Percentiles rank a stretch among this genome's conserved stretches.
Evolutionary conservation across 1,140 invertebrate species (phyloP).

Genomic region (Drosophila nebulosa): DNA sequence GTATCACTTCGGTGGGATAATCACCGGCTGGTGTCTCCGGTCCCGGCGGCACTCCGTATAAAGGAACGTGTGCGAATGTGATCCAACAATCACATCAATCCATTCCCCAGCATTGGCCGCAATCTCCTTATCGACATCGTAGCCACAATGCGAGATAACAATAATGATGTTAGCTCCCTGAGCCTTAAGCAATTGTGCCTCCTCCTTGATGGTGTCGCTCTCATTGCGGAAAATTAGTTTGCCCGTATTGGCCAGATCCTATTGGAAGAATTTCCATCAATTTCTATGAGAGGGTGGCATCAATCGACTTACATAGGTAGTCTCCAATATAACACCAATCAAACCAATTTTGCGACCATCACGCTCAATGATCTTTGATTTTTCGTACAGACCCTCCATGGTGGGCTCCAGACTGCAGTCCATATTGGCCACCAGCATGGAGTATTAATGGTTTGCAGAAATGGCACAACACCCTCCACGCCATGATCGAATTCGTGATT

Average conservation of each 20-base stretch:
- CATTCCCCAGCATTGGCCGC: constrained; percentile 84
- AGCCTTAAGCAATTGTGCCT: constrained; percentile 84
- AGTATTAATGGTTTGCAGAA: constrained; percentile 85
- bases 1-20: constrained; percentile 86
- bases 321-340: constrained; percentile 88
- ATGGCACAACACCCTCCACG: constrained; percentile 88
- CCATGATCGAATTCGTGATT: constrained; percentile 95
- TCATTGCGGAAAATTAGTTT: constrained; percentile 86
- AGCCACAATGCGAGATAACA: constrained; percentile 90
- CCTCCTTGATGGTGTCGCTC: constrained; percentile 84
- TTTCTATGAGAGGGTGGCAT: not conserved
- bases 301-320: constrained; percentile 84
- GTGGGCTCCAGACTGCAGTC: constrained; percentile 86
- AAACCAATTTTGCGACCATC: constrained; percentile 88
- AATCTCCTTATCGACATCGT: constrained; percentile 86
- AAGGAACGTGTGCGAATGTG: constrained; percentile 92
- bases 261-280: not conserved
- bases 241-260: constrained; percentile 84
- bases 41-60: constrained; percentile 83
- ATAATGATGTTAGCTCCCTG: constrained; percentile 89
- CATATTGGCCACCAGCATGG: constrained; percentile 89
- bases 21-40: constrained; percentile 82
- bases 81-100: constrained; percentile 92
- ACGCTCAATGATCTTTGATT: constrained; percentile 84
- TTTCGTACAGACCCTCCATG: constrained; percentile 84